Evolutionary conservation across 2,113 vertebrate species (phyloP), one percentile per base, ranked within the genome.

Genomic region (Orycteropus afer): DNA sequence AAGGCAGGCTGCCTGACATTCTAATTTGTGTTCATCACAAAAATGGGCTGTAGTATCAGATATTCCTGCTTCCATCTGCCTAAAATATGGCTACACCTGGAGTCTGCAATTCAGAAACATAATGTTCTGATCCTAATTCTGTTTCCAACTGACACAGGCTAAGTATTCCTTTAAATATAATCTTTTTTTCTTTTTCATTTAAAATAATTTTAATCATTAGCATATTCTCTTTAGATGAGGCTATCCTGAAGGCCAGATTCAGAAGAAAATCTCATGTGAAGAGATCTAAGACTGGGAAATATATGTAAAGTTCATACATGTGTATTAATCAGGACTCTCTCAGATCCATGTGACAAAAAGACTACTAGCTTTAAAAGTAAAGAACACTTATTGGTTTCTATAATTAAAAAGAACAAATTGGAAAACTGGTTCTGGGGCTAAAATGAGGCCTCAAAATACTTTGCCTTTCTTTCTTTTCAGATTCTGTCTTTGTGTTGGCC

Each of bases 231-330:
- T 49, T 42, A 53, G n/a, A 51, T 82, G 37, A 83, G n/a, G 15
- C 14, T 67, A 12, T 65, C n/a, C 45, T 29, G 57, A n/a, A 37
- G 10, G 12, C 7, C 10, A 91, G 20, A 49, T 78, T 42, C 61
- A 86, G 9, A 95, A 92, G 45, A 86, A 92, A 90, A 82, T 8
- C 51, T 82, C 69, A 86, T 23, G 9, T 67, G n/a, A 82, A 90
- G 69, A 63, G 10, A 73, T n/a, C 17, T 55, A 77, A 93, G 23
- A 37, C 67, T 51, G 17, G 42, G 74, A 87, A 87, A 86, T 40
- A 89, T 15, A 32, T 86, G 65, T 86, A 82, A 71, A 29, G 88
- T 86, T 78, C 61, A 85, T 40, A 87, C 9, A 73, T 78, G 32
- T 32, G 5, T 63, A 83, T 78, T 90, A 86, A 53, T 81, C 86